Evolutionary conservation across 1,140 invertebrate species (phyloP).

Genomic region (Drosophila pseudoobscura): DNA sequence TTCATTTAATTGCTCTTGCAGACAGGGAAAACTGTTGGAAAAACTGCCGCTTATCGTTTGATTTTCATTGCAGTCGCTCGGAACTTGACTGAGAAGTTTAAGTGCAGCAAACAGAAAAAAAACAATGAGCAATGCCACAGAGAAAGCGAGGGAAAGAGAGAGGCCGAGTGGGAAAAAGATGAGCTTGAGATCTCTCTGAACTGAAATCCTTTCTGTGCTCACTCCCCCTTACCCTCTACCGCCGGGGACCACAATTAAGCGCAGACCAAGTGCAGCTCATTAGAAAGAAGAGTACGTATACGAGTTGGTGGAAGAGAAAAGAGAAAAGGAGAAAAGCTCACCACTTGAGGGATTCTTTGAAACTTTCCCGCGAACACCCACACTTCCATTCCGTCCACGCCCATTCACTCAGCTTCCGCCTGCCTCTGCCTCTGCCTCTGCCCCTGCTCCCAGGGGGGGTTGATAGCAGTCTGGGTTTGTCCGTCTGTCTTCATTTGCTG

Average conservation of each 20-base stretch:
- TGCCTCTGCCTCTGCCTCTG: background rate
- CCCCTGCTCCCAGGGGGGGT: too few species aligned
- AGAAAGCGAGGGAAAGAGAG: too few species aligned
- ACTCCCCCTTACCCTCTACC: too few species aligned
- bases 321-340: constrained; percentile 10
- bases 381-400: constrained; percentile 8
- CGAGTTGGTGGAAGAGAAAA: background rate
- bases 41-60: constrained; percentile 71
- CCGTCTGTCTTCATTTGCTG: constrained; percentile 63
- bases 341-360: constrained; percentile 44
- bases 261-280: constrained; percentile 71
- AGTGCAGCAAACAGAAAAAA: constrained; percentile 24
- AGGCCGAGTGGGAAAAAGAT: background rate
- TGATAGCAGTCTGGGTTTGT: background rate
- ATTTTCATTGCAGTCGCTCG: constrained; percentile 54
- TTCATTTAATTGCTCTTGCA: constrained; percentile 65
- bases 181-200: constrained; percentile 1
- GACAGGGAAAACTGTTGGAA: constrained; percentile 53
- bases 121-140: constrained; percentile 27
- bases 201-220: background rate
- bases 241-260: constrained; percentile 57
- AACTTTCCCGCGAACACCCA: constrained; percentile 10
- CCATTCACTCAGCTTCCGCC: constrained; percentile 25
- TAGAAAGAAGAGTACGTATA: constrained; percentile 10
- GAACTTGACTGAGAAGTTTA: constrained; percentile 55